Conservation (phyloP, 2,797 vertebrate genomes). For the Xiphorhynchus erythropygius region DNA sequence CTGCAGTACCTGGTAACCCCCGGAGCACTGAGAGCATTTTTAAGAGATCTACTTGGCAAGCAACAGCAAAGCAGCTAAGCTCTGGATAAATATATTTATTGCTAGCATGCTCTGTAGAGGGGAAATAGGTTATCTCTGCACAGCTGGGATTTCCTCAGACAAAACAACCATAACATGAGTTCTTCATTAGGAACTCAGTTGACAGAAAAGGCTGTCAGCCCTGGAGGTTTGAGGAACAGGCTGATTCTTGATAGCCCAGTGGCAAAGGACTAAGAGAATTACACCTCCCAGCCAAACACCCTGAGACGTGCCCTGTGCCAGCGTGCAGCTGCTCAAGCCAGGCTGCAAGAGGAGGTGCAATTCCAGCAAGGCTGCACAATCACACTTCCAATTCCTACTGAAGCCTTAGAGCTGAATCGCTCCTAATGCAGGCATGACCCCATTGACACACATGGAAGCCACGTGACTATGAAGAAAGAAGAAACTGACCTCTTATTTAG, state of each 20-base stretch:
- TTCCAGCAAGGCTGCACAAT: background rate
- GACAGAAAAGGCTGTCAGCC: background rate
- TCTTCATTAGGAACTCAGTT: background rate
- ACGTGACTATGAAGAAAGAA: background rate
- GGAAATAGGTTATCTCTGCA: constrained; percentile 6
- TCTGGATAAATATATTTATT: constrained; percentile 17
- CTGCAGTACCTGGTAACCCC: background rate
- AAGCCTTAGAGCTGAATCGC: background rate
- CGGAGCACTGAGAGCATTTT: background rate
- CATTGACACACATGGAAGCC: background rate
- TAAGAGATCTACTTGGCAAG: background rate
- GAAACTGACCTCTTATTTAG: background rate
- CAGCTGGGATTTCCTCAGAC: constrained; percentile 9
- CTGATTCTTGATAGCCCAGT: background rate
- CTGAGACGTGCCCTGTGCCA: background rate
- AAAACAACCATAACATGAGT: background rate
- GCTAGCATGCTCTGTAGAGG: background rate
- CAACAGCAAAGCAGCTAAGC: constrained; percentile 36
- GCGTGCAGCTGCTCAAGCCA: background rate
- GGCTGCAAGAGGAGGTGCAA: background rate
- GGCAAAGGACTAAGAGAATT: background rate
- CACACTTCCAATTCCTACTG: background rate
- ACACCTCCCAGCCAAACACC: background rate
- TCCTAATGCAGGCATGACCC: background rate
- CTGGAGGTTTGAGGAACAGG: background rate